Base-by-base conservation (phyloP, 2,113 vertebrate genomes). In the Corynorhinus townsendii region DNA sequence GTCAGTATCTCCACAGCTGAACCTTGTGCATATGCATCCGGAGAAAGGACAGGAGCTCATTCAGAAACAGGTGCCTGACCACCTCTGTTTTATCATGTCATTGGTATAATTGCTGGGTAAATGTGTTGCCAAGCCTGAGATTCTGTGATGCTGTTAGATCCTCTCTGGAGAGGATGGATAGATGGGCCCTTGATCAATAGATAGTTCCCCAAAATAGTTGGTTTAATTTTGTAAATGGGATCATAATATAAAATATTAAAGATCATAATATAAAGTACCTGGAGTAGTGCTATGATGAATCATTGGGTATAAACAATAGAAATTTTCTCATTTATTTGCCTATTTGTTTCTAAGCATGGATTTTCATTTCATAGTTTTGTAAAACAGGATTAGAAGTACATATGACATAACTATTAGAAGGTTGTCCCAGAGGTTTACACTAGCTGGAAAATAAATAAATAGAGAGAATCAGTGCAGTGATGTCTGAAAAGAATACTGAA, bases 1-100 rank as follows among this genome's bases (percentile, higher is more conserved):
- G 95, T 99, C 99, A 0, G 99, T 99, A 9, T 99, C 99, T 77
- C 99, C 99, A 1, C 99, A 99, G 98, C 98, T 99, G 95, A 99
- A 99, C 97, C 98, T 99, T 64, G 99, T 99, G 47, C 99, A 99
- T 96, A 99, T 99, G 99, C 98, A 99, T 90, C 99, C 99, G 2
- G 99, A 99, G 94, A 99, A 99, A 95, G 99, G 99, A 30, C 99
- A 99, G 97, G 99, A 99, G 93, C 99, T 99, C 35, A 99, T 99
- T 98, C 99, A 99, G 98, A 99, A 99, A 96, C 99, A 99, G 99
- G 99, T 99, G 96, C 28, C 40, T 73, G 77, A 47, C 40, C 76
- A 20, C 11, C 40, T 64, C 24, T 1, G 11, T 77, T 64, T 38
- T 84, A 11, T 22, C 64, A 19, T 62, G 52, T 64, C 30, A 2